Conservation (phyloP, 2,888 invertebrate species). For the Hipparchia sbordonii region DNA sequence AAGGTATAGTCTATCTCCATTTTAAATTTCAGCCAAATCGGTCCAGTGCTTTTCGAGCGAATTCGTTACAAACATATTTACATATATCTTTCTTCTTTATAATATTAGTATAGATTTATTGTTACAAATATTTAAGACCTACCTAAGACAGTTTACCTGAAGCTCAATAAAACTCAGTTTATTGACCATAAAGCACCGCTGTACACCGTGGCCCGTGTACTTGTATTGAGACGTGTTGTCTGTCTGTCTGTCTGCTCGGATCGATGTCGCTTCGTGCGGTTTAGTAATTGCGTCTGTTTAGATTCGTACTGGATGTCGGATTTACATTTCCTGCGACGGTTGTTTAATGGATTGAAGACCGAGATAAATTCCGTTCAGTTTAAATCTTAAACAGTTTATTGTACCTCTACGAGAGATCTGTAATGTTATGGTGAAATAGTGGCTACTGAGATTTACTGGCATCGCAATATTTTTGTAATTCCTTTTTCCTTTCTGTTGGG, state of each 20-base stretch:
- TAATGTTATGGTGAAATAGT: background rate
- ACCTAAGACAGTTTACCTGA: background rate
- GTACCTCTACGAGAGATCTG: background rate
- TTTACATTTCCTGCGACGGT: conserved; percentile 21
- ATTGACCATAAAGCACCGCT: background rate
- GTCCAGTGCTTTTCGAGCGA: too few species aligned
- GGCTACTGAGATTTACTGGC: background rate
- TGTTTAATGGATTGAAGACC: conserved; percentile 9
- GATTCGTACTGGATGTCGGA: background rate
- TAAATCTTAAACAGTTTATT: background rate
- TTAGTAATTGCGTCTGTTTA: conserved; percentile 20
- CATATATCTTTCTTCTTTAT: too few species aligned
- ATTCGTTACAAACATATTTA: too few species aligned
- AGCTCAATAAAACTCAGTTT: background rate
- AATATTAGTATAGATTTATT: too few species aligned
- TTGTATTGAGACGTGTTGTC: conserved; percentile 13
- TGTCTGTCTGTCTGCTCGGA: conserved; percentile 19
- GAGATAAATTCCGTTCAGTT: conserved; percentile 10
- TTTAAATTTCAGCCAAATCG: too few species aligned
- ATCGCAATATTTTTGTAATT: too few species aligned
- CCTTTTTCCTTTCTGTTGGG: too few species aligned
- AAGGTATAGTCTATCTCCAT: too few species aligned
- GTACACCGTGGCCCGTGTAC: background rate
- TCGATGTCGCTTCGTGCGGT: conserved; percentile 18
- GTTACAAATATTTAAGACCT: too few species aligned